These are phyloP conservation scores for Sialis fuliginosa DNA, from an alignment of 2,888 invertebrate genomes.

Conservation along the genomic window DNA sequence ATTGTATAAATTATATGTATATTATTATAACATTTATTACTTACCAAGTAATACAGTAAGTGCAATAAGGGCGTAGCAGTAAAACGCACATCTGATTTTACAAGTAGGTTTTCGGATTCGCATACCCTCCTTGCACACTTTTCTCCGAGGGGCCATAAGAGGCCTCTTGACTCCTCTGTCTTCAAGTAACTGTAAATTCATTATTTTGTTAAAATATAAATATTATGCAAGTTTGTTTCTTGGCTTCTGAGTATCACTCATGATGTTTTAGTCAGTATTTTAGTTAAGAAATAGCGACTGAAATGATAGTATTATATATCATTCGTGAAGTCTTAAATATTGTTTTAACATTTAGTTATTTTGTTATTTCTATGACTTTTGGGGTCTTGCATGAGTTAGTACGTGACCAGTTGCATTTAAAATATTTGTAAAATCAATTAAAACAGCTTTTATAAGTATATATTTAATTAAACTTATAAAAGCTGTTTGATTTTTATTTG, in stretches of 20 bases:
- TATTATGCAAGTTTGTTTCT: neutral
- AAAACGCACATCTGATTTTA: conserved; percentile 40
- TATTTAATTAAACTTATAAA: too few species aligned
- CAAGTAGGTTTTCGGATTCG: conserved; percentile 33
- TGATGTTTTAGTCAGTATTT: too few species aligned
- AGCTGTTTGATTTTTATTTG: too few species aligned
- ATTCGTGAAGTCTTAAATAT: neutral
- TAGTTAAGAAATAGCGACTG: neutral
- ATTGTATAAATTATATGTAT: neutral
- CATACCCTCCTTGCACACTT: conserved; percentile 27
- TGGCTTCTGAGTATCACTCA: too few species aligned
- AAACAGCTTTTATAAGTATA: too few species aligned
- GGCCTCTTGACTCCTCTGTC: conserved; percentile 53
- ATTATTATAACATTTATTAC: conserved; percentile 6
- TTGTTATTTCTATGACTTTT: neutral
- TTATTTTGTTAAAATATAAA: neutral
- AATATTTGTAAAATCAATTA: too few species aligned
- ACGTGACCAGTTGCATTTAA: too few species aligned
- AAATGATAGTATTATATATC: neutral
- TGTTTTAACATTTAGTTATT: neutral
- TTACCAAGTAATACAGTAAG: conserved; percentile 36
- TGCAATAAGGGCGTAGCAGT: conserved; percentile 44
- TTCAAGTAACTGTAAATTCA: conserved; percentile 33
- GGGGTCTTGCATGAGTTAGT: too few species aligned
- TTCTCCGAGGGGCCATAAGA: conserved; percentile 53